phyloP scores from a whole-genome alignment of 2,113 vertebrate genomes.

The Pogona vitticeps region DNA sequence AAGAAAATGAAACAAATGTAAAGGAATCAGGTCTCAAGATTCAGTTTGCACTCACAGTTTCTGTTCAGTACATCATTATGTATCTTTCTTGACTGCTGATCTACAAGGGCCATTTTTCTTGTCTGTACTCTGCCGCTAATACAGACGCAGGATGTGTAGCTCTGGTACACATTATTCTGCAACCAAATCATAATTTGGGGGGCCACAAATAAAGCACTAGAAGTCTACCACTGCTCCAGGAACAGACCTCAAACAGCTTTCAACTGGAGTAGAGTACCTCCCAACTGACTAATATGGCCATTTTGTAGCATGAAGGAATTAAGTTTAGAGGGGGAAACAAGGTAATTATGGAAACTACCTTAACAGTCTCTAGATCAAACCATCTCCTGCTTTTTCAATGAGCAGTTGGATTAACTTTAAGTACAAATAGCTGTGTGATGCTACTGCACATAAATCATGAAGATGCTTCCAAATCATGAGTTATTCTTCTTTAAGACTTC shows the following conservation, averaged over 20 bases:
- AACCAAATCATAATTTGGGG: background rate
- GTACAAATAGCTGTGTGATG: conserved; percentile 47
- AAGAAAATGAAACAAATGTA: background rate
- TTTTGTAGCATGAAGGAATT: conserved; percentile 33
- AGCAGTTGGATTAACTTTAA: conserved; percentile 54
- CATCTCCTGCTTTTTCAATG: conserved; percentile 36
- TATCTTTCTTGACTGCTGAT: background rate
- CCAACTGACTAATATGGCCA: conserved; percentile 38
- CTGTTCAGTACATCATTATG: conserved; percentile 12
- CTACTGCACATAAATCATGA: conserved; percentile 35
- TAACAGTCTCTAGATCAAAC: conserved; percentile 50
- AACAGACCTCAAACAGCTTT: conserved; percentile 12
- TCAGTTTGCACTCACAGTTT: background rate
- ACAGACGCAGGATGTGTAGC: background rate
- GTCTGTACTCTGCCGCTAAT: background rate
- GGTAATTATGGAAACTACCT: conserved; percentile 55
- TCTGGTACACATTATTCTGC: background rate
- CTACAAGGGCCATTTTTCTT: background rate
- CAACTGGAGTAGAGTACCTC: conserved; percentile 22
- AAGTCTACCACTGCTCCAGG: background rate
- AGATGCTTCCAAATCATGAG: conserved; percentile 43
- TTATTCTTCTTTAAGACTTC: conserved; percentile 42
- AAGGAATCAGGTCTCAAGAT: conserved; percentile 29
- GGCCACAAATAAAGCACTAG: background rate
- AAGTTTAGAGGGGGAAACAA: conserved; percentile 21